Base-by-base conservation (phyloP, 1,140 invertebrate genomes). In the Cryptotermes secundus region DNA sequence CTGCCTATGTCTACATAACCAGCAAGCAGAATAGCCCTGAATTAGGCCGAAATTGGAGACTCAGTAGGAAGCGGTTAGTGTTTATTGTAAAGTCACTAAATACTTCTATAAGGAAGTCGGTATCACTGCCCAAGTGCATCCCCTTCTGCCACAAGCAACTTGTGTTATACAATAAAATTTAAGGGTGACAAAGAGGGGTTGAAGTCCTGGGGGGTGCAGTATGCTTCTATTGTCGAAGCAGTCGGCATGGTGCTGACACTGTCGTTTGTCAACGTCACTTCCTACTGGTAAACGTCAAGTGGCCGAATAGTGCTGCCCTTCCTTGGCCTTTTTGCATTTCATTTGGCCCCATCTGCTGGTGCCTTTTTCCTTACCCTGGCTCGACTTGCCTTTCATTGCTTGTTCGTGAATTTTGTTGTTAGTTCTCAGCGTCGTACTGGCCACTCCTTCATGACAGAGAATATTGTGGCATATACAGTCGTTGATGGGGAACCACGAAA, bases 261-360 rank as follows among this genome's bases (percentile, higher is more conserved):
- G 59, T 72, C 59, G 59, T 72, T 72, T 72, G 59, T 72, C 59
- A 72, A 72, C 59, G 59, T 72, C 59, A 72, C 14, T n/a, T 72
- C 59, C 59, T 31, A 72, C 59, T 72, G 59, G 26, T 31, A 72
- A 72, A 72, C 59, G 59, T 72, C 59, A 72, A 72, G 59, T 72
- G 59, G 26, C 53, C 53, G 53, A 59, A 4, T 16, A 59, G 19
- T 9, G 53, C 53, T 4, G 19, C 53, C 59, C 59, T 72, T 72
- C 31, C 59, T 31, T n/a, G 59, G n/a, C n/a, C 59, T n/a, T 72
- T 72, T 72, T 72, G 59, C 59, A 72, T 72, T 72, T 72, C 59
- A 72, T 72, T 72, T 31, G 59, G 59, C 59, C 59, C 59, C 59
- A 72, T 72, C 59, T 72, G 59, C 45, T 49, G 3, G 45, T 49